Percentiles rank a stretch among this genome's conserved stretches.
phyloP scores from a whole-genome alignment of 2,797 vertebrate genomes.

The Lates japonicus region DNA sequence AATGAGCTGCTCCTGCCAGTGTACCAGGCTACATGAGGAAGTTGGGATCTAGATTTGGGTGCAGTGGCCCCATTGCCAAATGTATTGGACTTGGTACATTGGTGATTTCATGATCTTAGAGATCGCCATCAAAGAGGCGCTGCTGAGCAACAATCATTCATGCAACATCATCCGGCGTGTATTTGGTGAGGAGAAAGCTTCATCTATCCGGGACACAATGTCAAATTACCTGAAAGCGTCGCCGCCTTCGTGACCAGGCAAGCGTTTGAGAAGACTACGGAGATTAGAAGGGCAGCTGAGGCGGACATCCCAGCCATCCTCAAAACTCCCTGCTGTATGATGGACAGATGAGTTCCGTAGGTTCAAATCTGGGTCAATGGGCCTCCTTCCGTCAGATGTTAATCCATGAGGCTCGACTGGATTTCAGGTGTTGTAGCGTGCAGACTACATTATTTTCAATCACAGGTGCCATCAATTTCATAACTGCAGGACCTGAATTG shows the following conservation, averaged over 20 bases:
- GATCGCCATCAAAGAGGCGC: rapidly evolving
- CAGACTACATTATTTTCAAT: too few relatives aligned
- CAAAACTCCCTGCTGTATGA: constrained; percentile 14
- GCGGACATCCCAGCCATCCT: constrained; percentile 23
- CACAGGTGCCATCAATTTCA: too few relatives aligned
- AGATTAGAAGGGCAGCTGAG: constrained; percentile 2
- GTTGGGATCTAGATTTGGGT: too few relatives aligned
- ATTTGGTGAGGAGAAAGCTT: constrained; percentile 40
- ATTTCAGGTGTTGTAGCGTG: too few relatives aligned
- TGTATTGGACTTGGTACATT: constrained; percentile 32
- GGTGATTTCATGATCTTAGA: constrained; percentile 38
- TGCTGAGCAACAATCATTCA: rapidly evolving
- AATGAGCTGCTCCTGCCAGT: too few relatives aligned
- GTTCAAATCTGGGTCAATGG: constrained; percentile 32
- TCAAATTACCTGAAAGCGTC: constrained; percentile 11
- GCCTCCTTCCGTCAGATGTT: constrained; percentile 34
- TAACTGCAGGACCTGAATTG: too few relatives aligned
- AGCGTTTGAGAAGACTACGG: rapidly evolving
- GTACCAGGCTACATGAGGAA: too few relatives aligned
- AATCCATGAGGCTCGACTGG: constrained; percentile 28
- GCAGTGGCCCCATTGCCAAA: too few relatives aligned
- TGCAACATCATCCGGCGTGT: neutral
- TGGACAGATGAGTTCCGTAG: constrained; percentile 16
- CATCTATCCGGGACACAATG: constrained; percentile 38
- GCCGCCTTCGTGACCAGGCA: neutral